Evolutionary conservation across 2,113 vertebrate species (phyloP).

Genomic region (Chrysemys picta): DNA sequence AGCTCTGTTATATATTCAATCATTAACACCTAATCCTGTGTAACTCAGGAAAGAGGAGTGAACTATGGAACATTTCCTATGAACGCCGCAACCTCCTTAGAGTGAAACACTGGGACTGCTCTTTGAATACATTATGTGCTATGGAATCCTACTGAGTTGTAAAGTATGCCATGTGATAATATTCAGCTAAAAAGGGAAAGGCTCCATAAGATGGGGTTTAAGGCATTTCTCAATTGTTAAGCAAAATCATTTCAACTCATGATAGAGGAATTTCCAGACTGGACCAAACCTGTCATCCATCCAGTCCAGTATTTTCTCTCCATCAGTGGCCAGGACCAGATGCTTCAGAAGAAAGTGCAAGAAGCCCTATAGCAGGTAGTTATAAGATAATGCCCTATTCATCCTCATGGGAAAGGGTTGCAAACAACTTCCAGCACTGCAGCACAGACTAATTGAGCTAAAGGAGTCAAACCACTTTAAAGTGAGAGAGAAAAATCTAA

Average conservation of each 20-base stretch:
- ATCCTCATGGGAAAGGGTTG: background rate
- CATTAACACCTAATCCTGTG: background rate
- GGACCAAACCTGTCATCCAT: background rate
- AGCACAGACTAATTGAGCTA: background rate
- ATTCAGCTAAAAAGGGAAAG: background rate
- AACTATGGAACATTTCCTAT: background rate
- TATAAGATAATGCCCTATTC: background rate
- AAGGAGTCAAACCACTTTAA: background rate
- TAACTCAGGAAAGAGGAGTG: background rate
- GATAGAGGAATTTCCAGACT: background rate
- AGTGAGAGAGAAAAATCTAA: background rate
- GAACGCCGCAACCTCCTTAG: background rate
- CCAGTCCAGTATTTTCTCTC: background rate
- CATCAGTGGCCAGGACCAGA: background rate
- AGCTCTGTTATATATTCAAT: background rate
- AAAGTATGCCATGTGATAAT: background rate
- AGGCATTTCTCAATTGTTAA: background rate
- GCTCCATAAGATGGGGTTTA: background rate
- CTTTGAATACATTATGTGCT: background rate
- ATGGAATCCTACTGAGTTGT: background rate
- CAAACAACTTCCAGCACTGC: background rate
- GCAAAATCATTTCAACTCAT: background rate
- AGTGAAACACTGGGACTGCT: background rate
- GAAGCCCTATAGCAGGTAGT: background rate
- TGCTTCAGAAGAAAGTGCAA: background rate